Base-by-base conservation (phyloP, 2,113 vertebrate genomes). In the Oryzias melastigma region DNA sequence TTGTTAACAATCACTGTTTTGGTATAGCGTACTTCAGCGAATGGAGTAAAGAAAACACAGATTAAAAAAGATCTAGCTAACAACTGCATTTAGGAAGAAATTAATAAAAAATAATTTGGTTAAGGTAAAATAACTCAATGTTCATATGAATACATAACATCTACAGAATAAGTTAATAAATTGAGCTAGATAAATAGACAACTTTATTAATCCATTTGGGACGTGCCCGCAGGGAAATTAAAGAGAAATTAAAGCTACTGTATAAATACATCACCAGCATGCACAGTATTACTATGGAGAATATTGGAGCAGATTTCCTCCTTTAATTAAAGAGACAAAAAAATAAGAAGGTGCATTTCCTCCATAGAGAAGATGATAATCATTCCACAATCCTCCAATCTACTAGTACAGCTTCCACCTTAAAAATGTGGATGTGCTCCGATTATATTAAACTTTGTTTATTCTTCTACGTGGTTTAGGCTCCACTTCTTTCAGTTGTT, bases 191-290 rank as follows among this genome's bases (percentile, higher is more conserved):
- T n/a, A n/a, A n/a, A n/a, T n/a, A n/a, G n/a, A n/a, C n/a, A n/a
- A n/a, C n/a, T n/a, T n/a, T n/a, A n/a, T n/a, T n/a, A n/a, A n/a
- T n/a, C n/a, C n/a, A n/a, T n/a, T n/a, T n/a, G n/a, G n/a, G n/a
- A n/a, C n/a, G n/a, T n/a, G n/a, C n/a, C n/a, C n/a, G n/a, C n/a
- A n/a, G n/a, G n/a, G n/a, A n/a, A n/a, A n/a, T n/a, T n/a, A n/a
- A n/a, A n/a, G n/a, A n/a, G n/a, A n/a, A n/a, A n/a, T n/a, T n/a
- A n/a, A n/a, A n/a, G n/a, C 96, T 97, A 98, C 94, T 90, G 92
- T 95, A 96, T 95, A 98, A 97, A 96, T 96, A 97, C 95, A 90
- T 97, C 95, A 98, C 95, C 93, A 93, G 95, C 95, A 98, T 98
- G 96, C 95, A 98, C 95, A 94, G 94, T 95, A 96, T 92, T 93